These are phyloP conservation scores for Leptinotarsa rubiginosa DNA, from an alignment of 2,888 invertebrate genomes.

Conservation along the genomic window DNA sequence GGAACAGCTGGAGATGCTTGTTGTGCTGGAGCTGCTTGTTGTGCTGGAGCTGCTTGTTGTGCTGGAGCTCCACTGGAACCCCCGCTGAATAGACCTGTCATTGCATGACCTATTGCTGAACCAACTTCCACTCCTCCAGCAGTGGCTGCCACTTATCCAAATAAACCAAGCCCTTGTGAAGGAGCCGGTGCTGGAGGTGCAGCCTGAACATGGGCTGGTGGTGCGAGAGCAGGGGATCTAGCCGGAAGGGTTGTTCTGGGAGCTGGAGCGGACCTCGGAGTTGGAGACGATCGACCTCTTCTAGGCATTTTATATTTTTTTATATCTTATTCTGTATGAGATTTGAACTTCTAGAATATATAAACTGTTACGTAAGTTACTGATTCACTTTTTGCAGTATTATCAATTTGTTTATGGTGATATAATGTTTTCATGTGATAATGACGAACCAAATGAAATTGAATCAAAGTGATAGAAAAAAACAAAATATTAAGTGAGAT, in stretches of 20 bases:
- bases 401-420: no score
- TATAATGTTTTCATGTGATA: no score
- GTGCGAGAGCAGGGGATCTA: conserved; percentile 57
- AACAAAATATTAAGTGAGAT: no score
- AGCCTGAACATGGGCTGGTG: conserved; percentile 62
- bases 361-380: neutral
- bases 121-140: conserved; percentile 99
- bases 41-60: no score
- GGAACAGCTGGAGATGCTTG: conserved; percentile 65
- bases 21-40: no score
- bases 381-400: no score
- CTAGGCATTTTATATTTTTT: conserved; percentile 74
- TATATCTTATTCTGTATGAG: neutral
- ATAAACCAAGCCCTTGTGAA: conserved; percentile 86
- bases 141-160: conserved; percentile 98
- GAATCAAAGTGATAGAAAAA: no score
- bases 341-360: neutral
- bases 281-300: conserved; percentile 80
- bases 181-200: conserved; percentile 68
- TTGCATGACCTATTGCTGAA: conserved; percentile 92
- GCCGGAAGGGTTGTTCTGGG: conserved; percentile 22
- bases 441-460: no score
- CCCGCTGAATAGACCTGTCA: conserved; percentile 82
- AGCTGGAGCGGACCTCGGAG: conserved; percentile 56
- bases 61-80: conserved; percentile 68